Conservation (phyloP, 2,888 invertebrate species). For the Cepaea hortensis region DNA sequence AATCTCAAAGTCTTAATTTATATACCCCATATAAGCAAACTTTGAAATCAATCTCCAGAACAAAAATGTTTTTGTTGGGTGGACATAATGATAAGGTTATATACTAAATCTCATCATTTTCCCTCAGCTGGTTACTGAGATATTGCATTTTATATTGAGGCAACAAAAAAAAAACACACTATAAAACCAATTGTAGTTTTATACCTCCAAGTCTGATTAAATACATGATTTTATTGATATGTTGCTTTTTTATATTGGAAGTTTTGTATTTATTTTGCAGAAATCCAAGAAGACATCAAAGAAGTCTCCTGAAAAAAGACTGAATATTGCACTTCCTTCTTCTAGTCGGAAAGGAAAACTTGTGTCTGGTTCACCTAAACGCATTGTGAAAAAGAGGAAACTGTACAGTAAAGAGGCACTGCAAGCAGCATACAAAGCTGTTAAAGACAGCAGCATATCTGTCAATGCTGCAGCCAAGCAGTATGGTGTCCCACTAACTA, state of each 20-base stretch:
- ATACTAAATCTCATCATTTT: too few species aligned
- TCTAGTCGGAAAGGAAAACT: constrained; percentile 28
- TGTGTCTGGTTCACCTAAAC: neutral
- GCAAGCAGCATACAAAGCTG: constrained; percentile 48
- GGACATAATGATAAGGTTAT: too few species aligned
- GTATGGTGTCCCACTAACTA: constrained; percentile 45
- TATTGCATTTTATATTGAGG: too few species aligned
- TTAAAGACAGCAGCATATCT: constrained; percentile 49
- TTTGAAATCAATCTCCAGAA: too few species aligned
- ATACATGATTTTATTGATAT: neutral
- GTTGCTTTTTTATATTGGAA: neutral
- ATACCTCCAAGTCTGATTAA: too few species aligned
- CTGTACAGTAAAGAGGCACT: constrained; percentile 40
- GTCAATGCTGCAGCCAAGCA: constrained; percentile 49
- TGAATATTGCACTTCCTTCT: constrained; percentile 28
- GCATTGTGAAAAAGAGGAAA: constrained; percentile 38
- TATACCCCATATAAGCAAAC: too few species aligned
- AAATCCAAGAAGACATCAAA: constrained; percentile 31
- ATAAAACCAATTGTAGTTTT: too few species aligned
- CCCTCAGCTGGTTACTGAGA: too few species aligned
- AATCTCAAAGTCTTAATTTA: too few species aligned
- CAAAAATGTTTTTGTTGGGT: too few species aligned
- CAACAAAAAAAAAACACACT: too few species aligned
- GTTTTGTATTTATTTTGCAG: constrained; percentile 10
- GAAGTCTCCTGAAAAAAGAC: constrained; percentile 34